phyloP scores from a whole-genome alignment of 30 jellyfish, hydroid and myxozoan genomes.

The Catostylus mosaicus region DNA sequence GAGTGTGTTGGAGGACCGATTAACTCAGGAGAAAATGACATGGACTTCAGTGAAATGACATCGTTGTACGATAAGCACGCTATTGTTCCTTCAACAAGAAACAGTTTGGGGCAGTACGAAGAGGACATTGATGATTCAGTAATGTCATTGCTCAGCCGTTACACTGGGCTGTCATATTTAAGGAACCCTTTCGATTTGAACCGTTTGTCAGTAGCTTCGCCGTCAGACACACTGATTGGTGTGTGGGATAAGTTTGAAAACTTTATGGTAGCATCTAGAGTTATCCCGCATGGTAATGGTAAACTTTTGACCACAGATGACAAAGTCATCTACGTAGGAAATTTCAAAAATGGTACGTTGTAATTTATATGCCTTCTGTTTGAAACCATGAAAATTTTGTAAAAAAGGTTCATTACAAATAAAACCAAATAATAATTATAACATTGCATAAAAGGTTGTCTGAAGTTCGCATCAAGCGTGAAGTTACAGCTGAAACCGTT shows the following conservation, averaged over 20 bases:
- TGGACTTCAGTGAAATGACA: neutral
- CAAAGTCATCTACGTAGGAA: constrained; percentile 29
- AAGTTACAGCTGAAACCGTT: too few species aligned
- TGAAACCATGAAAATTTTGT: too few species aligned
- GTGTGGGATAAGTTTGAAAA: constrained; percentile 13
- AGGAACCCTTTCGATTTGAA: constrained; percentile 21
- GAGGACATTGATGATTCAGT: constrained; percentile 15
- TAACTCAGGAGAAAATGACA: neutral
- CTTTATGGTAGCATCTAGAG: constrained; percentile 1
- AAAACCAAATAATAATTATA: too few species aligned
- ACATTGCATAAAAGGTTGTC: too few species aligned
- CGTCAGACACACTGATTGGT: constrained; percentile 44
- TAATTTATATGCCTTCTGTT: too few species aligned
- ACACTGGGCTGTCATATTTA: constrained; percentile 21
- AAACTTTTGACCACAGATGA: constrained; percentile 13
- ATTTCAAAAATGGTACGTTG: constrained; percentile 29
- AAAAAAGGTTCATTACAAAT: too few species aligned
- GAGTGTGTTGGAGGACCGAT: neutral
- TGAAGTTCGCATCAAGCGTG: too few species aligned
- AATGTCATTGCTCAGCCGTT: constrained; percentile 1
- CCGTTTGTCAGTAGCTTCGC: constrained; percentile 12
- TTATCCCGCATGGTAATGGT: constrained; percentile 53
- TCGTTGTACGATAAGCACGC: neutral
- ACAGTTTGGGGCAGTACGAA: constrained; percentile 22
- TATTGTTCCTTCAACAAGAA: neutral